Conservation (phyloP, 2,888 invertebrate species). For the Caenorhabditis virilis region DNA sequence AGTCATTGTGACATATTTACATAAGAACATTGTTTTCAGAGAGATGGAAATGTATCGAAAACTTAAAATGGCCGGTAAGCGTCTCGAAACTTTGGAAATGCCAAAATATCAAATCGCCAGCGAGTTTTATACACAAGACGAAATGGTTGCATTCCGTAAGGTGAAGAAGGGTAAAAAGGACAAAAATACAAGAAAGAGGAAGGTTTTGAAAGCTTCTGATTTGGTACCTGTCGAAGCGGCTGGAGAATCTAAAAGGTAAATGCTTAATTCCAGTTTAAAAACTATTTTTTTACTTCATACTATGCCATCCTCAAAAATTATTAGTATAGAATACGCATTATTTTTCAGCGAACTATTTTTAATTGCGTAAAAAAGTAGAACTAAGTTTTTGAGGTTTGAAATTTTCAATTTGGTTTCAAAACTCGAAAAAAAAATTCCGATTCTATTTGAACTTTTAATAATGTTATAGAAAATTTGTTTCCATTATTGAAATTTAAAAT, state of each 20-base stretch:
- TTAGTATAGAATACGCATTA: too few species aligned
- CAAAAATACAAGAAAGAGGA: constrained; percentile 56
- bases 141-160: constrained; percentile 74
- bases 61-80: constrained; percentile 58
- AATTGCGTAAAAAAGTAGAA: background rate
- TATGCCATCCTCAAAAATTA: too few species aligned
- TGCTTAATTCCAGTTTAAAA: too few species aligned
- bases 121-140: constrained; percentile 84
- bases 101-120: constrained; percentile 76
- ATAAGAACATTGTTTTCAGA: constrained; percentile 13
- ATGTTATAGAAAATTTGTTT: too few species aligned
- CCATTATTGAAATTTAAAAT: too few species aligned
- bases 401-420: too few species aligned
- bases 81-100: constrained; percentile 76
- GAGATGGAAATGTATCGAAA: constrained; percentile 31
- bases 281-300: too few species aligned
- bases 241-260: constrained; percentile 6
- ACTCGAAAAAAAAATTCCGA: too few species aligned
- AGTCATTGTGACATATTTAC: background rate
- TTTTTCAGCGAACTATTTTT: too few species aligned
- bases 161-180: constrained; percentile 64
- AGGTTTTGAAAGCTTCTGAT: constrained; percentile 64
- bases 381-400: too few species aligned
- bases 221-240: constrained; percentile 55
- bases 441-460: too few species aligned